A percentile compares a stretch with the other conserved stretches of the same genome.
Conservation (phyloP, 1,140 invertebrate genomes). For the Drosophila orena region DNA sequence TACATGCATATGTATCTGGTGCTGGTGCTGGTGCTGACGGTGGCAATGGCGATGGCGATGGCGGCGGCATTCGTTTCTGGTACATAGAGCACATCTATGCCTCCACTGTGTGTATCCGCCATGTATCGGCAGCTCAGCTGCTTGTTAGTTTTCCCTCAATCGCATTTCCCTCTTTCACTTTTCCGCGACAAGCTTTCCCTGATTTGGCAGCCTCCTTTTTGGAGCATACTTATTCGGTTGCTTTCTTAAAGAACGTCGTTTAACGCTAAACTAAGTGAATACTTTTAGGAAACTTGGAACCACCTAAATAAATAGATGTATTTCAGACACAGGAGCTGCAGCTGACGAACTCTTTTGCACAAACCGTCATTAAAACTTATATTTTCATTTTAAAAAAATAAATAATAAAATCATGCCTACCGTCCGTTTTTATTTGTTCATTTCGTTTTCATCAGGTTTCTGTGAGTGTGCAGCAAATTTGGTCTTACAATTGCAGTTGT, state of each 20-base stretch:
- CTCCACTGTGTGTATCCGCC: conserved; percentile 17
- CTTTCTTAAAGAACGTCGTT: background rate
- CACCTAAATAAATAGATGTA: no score
- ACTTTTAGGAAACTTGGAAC: no score
- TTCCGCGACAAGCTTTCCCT: conserved; percentile 36
- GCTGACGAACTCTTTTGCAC: no score
- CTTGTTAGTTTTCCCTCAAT: conserved; percentile 39
- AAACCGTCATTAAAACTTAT: background rate
- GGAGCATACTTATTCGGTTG: conserved; percentile 24
- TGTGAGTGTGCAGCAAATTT: background rate
- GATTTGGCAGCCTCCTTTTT: conserved; percentile 12
- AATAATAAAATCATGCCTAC: no score
- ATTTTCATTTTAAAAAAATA: no score
- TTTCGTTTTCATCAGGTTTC: background rate
- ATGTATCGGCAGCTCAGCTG: conserved; percentile 31
- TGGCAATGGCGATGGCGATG: background rate
- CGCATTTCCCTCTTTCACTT: conserved; percentile 49
- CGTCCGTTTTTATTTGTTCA: background rate
- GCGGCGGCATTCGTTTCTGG: conserved; percentile 7
- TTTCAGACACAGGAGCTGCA: no score
- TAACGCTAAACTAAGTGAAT: no score
- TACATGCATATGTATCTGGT: conserved; percentile 37
- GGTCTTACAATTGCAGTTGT: background rate
- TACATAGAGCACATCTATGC: conserved; percentile 35
- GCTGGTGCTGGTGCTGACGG: background rate